Base-by-base conservation (phyloP, 2,888 invertebrate genomes). In the Vanessa cardui region DNA sequence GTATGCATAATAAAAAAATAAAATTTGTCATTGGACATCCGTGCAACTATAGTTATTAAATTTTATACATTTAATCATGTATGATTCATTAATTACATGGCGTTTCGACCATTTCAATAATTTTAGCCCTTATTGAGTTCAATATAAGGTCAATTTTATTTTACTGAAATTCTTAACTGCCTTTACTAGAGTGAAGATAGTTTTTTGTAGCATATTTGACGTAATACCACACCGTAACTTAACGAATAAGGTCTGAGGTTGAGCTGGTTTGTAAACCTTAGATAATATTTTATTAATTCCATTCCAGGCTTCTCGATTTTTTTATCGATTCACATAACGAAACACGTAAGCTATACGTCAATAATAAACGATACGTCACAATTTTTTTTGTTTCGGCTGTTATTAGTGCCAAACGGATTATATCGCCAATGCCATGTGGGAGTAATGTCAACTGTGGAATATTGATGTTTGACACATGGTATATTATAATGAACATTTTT, bases 271-370 rank as follows among this genome's bases (percentile, higher is more conserved):
- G 16, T 54, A 31, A 52, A 18, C 31, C 33, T 61, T 61, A 61
- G 61, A 61, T 61, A 61, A 61, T 33, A 20, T 12, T 60, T 47
- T 16, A 49, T 61, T 33, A 16, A 33, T 61, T 39, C 49, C 31
- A 33, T 33, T 47, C 31, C 61, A 47, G 49, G 49, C 33, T 61
- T 49, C 15, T 33, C 15, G 15, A 18, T 18, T 18, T 49, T 61
- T 47, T 39, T 31, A 16, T 54, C 2, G n/a, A 31, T 16, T 16
- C 54, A 54, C 31, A 8, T 54, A 54, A 33, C n/a, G 15, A 31
- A 16, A 20, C 15, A 50, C 50, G 21, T 50, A 49, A 49, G 18
- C 47, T n/a, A n/a, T n/a, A n/a, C n/a, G n/a, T n/a, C n/a, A n/a
- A n/a, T n/a, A n/a, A n/a, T n/a, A n/a, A n/a, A n/a, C n/a, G n/a